Evolutionary conservation across 2,113 vertebrate species (phyloP).

Genomic region (Columbina picui): DNA sequence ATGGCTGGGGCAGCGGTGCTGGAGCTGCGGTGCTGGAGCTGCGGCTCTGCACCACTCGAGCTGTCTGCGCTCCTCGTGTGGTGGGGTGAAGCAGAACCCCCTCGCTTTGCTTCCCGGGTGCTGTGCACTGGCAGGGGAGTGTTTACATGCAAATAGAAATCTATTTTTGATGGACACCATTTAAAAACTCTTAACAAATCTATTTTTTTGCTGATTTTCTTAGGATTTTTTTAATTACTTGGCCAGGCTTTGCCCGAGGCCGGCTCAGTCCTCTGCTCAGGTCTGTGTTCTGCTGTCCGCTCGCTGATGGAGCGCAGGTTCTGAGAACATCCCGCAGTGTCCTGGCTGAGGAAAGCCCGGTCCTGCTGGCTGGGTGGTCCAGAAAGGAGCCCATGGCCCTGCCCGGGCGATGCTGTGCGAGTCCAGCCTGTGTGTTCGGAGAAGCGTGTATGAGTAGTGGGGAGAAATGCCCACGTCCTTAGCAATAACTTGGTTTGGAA

Average conservation of each 20-base stretch:
- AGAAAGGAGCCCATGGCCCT: neutral
- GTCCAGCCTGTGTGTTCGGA: neutral
- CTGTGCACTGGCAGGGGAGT: neutral
- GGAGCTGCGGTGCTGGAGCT: neutral
- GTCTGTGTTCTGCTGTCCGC: neutral
- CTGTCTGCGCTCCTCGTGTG: neutral
- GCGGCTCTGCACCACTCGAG: neutral
- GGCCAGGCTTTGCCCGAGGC: neutral
- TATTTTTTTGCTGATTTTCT: neutral
- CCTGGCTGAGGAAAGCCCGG: neutral
- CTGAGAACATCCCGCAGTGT: no score
- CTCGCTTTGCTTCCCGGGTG: neutral
- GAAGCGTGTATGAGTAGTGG: fast-evolving
- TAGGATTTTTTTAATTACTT: neutral
- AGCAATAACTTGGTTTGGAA: neutral
- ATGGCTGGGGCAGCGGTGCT: neutral
- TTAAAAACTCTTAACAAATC: neutral
- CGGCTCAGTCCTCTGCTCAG: neutral
- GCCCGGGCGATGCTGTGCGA: neutral
- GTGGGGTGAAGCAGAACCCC: neutral
- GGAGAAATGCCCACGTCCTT: neutral
- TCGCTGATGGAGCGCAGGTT: fast-evolving
- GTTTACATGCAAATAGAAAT: neutral
- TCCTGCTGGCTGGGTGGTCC: no score
- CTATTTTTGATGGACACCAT: neutral